Base-by-base conservation (phyloP, 2,797 vertebrate species). In the Leptatherina wallacei region DNA sequence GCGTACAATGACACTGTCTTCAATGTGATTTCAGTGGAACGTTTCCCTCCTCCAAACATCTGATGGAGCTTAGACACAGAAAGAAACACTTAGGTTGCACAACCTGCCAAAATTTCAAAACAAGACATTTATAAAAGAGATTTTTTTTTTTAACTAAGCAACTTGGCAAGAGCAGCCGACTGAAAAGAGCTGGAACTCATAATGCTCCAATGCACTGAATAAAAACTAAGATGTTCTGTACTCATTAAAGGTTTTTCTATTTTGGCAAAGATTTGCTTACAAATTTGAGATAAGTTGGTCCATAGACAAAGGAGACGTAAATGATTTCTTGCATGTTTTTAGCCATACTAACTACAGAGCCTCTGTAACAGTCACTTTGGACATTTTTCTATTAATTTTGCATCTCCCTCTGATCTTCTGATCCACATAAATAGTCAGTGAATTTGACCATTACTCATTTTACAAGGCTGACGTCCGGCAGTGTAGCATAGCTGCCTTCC, bases 31-130 rank as follows among this genome's bases (percentile, higher is more conserved):
- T 77, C 32, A 81, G 44, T 57, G 42, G 6, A 20, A 18, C 2
- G 5, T 44, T 44, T 40, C 13, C 5, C 42, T 44, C 42, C 42
- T 44, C 16, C 42, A 44, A 44, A 16, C 42, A 42, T 42, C 40
- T 14, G 40, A 44, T 44, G 42, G 42, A 44, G 16, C 4, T 20
- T 5, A 20, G 1, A 40, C 3, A 73, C 55, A 77, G 58, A 66
- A 62, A 22, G 22, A 59, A 78, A 74, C 55, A 60, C 57, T 36
- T 22, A 29, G 49, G 13, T 40, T 61, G 29, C 75, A 69, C 32
- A 71, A 71, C 72, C 61, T 80, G 79, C 56, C 73, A 81, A 69
- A 64, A 59, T 67, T 30, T 66, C 13, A 65, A 22, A 64, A 33
- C 36, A 51, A 40, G 74, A 71, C 9, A 36, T 42, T 73, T 72